Evolutionary conservation across 2,888 invertebrate genomes (phyloP), one percentile per base, ranked within the genome.

Genomic region (Hypomecis punctinalis): DNA sequence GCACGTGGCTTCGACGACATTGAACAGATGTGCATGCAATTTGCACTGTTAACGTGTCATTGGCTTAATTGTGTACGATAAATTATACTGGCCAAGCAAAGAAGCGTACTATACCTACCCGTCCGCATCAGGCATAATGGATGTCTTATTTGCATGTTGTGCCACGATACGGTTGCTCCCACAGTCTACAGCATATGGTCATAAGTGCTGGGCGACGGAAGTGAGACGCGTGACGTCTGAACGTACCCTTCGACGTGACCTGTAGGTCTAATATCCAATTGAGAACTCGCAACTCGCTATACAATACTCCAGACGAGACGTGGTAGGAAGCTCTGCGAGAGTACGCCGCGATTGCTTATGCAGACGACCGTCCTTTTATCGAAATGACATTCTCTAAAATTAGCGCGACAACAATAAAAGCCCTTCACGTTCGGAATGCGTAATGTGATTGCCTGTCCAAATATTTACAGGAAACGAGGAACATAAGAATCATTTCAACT

Each of bases 141-240:
- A 52, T 48, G 54, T 58, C 46, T 47, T 60, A 73, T 73, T 73
- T 68, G 67, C 73, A 70, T 52, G 52, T 40, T 70, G 62, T 68
- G 52, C 66, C 71, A 66, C 63, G 69, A 61, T 66, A 68, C 73
- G 49, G 46, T 70, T 65, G 73, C 69, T 70, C 74, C 71, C 74
- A 69, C 74, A 66, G 61, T 66, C 61, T 35, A 40, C 52, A 76
- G 76, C 78, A 81, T 75, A 81, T 76, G 80, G 66, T 77, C 79
- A 83, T 85, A 86, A 83, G 76, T 76, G 79, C 79, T 77, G 74
- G 77, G 76, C 86, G 80, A 82, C 90, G 91, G 91, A 92, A 90
- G 85, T 79, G 77, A 69, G 78, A 83, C 84, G 86, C 91, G 89
- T 91, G 91, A 89, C 83, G 87, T 78, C 80, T 79, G 79, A 81